A percentile compares a stretch with the other conserved stretches of the same genome.
These are phyloP conservation scores for Anarsia innoxiella DNA, from an alignment of 2,888 invertebrate species.

Conservation along the genomic window DNA sequence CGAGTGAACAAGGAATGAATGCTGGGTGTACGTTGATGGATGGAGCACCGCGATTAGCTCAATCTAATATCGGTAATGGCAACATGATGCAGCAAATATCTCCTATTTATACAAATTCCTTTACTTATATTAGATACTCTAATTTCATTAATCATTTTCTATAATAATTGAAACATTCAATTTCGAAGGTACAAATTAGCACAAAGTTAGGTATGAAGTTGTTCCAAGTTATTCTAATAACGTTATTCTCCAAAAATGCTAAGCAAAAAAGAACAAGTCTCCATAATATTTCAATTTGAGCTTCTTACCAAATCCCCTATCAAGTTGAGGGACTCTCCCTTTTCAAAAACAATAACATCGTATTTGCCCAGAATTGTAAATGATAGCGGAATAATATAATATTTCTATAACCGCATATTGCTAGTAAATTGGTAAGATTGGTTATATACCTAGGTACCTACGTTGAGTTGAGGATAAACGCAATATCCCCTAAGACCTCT, in stretches of 20 bases:
- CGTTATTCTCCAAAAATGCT: too few relatives aligned
- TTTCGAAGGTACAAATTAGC: too few relatives aligned
- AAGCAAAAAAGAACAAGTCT: too few relatives aligned
- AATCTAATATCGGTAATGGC: slow-evolving; percentile 46
- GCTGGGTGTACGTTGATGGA: slow-evolving; percentile 45
- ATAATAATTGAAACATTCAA: too few relatives aligned
- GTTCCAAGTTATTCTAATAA: too few relatives aligned
- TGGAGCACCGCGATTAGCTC: slow-evolving; percentile 35
- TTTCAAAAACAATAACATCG: slow-evolving; percentile 4
- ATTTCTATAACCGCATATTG: slow-evolving; percentile 17
- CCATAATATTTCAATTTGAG: slow-evolving; percentile 2
- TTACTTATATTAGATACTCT: slow-evolving; percentile 1
- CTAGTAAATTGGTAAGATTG: slow-evolving; percentile 10
- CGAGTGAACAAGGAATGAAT: too few relatives aligned
- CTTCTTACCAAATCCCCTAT: background rate
- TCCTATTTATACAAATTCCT: slow-evolving; percentile 8
- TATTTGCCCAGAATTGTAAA: slow-evolving; percentile 8
- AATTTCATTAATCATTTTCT: too few relatives aligned
- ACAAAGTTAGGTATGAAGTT: too few relatives aligned
- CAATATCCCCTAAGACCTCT: slow-evolving; percentile 26
- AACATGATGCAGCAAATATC: slow-evolving; percentile 41
- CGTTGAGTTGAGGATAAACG: slow-evolving; percentile 17
- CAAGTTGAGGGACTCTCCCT: background rate
- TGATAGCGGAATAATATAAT: slow-evolving; percentile 20
- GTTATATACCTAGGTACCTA: slow-evolving; percentile 12